These are phyloP conservation scores for Drosophila demipolita DNA, from an alignment of 2,888 invertebrate species.

Conservation along the genomic window DNA sequence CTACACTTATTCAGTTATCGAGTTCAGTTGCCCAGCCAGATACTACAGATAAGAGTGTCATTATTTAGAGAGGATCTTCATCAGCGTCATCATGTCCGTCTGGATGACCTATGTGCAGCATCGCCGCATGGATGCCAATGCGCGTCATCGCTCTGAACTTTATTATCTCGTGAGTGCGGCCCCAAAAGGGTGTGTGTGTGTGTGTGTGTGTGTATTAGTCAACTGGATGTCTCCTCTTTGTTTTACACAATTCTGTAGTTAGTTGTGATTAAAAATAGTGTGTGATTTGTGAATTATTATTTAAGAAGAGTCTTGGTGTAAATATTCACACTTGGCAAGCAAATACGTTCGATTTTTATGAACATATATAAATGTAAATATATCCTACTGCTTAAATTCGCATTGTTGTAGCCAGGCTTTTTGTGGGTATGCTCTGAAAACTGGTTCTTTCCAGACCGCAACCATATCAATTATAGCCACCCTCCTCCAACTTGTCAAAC, in stretches of 20 bases:
- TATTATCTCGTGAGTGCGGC: conserved; percentile 84
- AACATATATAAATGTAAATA: conserved; percentile 1
- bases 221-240: not conserved
- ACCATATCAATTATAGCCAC: not conserved
- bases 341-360: no score
- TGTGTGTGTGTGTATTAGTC: not conserved
- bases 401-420: not conserved
- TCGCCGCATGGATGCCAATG: conserved; percentile 78
- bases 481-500: not conserved
- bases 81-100: conserved; percentile 86
- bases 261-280: not conserved
- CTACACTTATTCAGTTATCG: not conserved
- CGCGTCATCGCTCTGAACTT: conserved; percentile 83
- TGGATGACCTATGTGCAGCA: conserved; percentile 87
- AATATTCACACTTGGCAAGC: not conserved
- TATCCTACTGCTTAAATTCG: not conserved
- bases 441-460: not conserved
- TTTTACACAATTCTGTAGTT: not conserved
- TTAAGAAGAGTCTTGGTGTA: not conserved
- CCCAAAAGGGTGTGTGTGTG: not conserved
- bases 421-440: not conserved
- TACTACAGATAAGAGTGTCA: not conserved
- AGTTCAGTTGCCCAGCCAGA: not conserved
- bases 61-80: conserved; percentile 30
- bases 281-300: not conserved